Evolutionary conservation across 2,113 vertebrate genomes (phyloP), one percentile per base, ranked within the genome.

Genomic region (Channa maculata): DNA sequence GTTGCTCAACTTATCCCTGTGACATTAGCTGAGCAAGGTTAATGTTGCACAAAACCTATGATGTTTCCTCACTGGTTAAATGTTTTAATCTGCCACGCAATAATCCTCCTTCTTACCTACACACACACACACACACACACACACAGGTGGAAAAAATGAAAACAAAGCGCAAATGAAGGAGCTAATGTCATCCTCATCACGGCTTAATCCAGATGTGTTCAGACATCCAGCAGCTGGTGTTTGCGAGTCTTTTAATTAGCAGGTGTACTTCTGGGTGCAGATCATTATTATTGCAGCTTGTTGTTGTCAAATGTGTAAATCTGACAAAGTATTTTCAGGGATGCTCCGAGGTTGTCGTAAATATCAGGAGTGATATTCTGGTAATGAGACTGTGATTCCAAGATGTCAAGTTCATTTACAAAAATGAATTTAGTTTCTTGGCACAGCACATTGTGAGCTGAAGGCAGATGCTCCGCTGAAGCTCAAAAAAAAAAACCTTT

Each of bases 191-290:
- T 54, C 38, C 14, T 51, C 65, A 58, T 74, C 65, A 37, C 7
- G 8, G 53, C n/a, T 14, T 34, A 9, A 46, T 59, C 24, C 70
- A 63, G 72, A 80, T 79, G 83, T 74, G 45, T 55, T 73, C 59
- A 59, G 54, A 78, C 75, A 66, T 46, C 65, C 33, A 62, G 69
- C 83, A 84, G 81, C 80, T 86, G 82, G 1, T 38, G 50, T 54
- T 48, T 50, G 58, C 13, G 10, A 7, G 44, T 75, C 43, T 74
- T 54, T 55, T 78, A 75, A 86, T 79, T 60, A 78, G 67, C 74
- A 63, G 73, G 50, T 74, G 68, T 59, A 24, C 24, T 51, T 52
- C 71, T 77, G 55, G 67, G 65, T 77, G 77, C 73, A 62, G 73
- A 61, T 75, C 15, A 41, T 75, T n/a, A 73, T 66, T 76, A 66